Conservation (phyloP, 2,113 vertebrate species). For the Tachysurus fulvidraco region DNA sequence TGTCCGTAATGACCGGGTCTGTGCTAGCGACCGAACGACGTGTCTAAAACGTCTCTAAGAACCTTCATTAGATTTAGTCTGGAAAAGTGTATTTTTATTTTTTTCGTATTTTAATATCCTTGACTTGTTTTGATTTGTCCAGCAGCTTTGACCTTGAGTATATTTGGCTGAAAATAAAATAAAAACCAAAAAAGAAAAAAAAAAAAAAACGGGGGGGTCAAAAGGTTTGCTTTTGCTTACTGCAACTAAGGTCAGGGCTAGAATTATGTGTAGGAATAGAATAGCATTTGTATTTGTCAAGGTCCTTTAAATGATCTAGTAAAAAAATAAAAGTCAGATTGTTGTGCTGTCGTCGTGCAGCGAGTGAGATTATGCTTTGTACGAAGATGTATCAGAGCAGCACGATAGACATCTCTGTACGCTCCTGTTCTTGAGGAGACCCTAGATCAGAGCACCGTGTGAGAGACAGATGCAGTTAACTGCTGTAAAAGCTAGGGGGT, state of each 20-base stretch:
- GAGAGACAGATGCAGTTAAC: conserved; percentile 43
- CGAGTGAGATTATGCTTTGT: background rate
- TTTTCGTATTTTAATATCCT: background rate
- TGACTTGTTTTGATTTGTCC: background rate
- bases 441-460: background rate
- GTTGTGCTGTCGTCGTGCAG: conserved; percentile 18
- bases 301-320: no score
- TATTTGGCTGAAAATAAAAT: background rate
- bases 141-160: background rate
- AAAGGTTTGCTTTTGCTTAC: background rate
- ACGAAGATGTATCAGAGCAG: background rate
- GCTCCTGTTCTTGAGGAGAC: background rate
- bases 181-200: background rate
- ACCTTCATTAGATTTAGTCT: background rate
- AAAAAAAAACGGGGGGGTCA: background rate
- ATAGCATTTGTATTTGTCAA: background rate
- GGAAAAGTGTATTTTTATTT: no score
- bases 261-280: background rate
- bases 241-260: background rate
- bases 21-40: background rate
- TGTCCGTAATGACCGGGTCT: background rate
- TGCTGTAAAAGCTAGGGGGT: conserved; percentile 60
- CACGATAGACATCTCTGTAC: background rate
- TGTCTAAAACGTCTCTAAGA: background rate
- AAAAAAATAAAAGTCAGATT: background rate